These are phyloP conservation scores for Rhincodon typus DNA, from an alignment of 2,797 vertebrate genomes.

Conservation along the genomic window DNA sequence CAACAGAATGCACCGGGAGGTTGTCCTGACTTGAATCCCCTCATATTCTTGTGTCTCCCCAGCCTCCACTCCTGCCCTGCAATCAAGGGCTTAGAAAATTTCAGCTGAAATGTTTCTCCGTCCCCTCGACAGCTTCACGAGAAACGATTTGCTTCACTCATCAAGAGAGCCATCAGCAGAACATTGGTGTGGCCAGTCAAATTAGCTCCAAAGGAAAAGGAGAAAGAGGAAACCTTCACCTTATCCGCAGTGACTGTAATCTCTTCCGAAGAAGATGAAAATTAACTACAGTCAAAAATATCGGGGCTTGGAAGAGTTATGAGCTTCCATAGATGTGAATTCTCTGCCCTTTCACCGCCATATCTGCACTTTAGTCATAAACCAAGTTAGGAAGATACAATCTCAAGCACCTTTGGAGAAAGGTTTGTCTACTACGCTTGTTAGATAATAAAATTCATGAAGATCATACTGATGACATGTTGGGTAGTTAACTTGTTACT, in stretches of 20 bases:
- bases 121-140: background rate
- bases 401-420: background rate
- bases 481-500: background rate
- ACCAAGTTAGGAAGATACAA: background rate
- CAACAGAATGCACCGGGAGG: too few species aligned
- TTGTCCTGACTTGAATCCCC: background rate
- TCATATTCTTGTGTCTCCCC: too few species aligned
- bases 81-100: background rate
- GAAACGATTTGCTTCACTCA: background rate
- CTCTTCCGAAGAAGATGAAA: background rate
- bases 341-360: background rate
- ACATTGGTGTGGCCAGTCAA: background rate
- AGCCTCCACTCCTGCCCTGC: too few species aligned
- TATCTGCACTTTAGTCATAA: slow-evolving; percentile 26
- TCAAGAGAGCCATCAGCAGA: background rate
- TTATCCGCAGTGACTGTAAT: background rate
- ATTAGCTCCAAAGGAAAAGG: background rate
- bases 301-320: slow-evolving; percentile 13
- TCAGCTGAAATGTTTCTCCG: background rate
- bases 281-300: background rate
- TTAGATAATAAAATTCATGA: slow-evolving; percentile 28
- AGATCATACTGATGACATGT: background rate
- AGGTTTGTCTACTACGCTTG: background rate
- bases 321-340: background rate
- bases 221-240: slow-evolving; percentile 5